Evolutionary conservation across 2,113 vertebrate genomes (phyloP).

Genomic region (Hippoglossus stenolepis): DNA sequence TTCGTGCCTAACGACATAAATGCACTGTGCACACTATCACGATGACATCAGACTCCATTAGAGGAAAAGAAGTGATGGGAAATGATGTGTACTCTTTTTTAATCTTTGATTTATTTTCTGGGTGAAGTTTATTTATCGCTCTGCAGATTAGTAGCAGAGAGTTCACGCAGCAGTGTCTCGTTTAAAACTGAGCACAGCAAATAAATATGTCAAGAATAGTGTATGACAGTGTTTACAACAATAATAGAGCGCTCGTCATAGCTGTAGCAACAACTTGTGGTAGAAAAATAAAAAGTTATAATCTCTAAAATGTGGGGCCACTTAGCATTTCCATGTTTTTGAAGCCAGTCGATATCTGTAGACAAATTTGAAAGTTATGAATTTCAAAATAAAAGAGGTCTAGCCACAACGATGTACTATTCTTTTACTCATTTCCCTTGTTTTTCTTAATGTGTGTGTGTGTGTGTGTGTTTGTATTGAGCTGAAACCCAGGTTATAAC

Average conservation of each 20-base stretch:
- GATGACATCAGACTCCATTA: neutral
- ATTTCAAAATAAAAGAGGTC: neutral
- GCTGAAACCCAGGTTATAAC: conserved; percentile 52
- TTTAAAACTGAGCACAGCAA: conserved; percentile 1
- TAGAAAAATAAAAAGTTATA: neutral
- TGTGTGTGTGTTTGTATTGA: conserved; percentile 8
- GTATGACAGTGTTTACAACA: conserved; percentile 24
- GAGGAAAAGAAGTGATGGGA: neutral
- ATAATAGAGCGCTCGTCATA: neutral
- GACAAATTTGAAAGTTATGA: conserved; percentile 2
- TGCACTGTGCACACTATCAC: neutral
- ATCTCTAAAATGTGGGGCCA: neutral
- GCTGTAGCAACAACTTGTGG: conserved; percentile 1
- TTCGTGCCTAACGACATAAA: conserved; percentile 20
- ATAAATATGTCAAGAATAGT: conserved; percentile 19
- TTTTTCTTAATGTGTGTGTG: neutral
- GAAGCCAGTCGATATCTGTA: neutral
- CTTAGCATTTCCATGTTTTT: conserved; percentile 8
- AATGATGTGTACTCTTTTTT: neutral
- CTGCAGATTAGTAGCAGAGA: neutral
- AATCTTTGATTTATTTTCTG: neutral
- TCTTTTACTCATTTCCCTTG: neutral
- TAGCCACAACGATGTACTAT: neutral
- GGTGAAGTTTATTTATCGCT: neutral
- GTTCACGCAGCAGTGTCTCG: neutral